Evolutionary conservation across 2,113 vertebrate species (phyloP).

Genomic region (Neoarius graeffei): DNA sequence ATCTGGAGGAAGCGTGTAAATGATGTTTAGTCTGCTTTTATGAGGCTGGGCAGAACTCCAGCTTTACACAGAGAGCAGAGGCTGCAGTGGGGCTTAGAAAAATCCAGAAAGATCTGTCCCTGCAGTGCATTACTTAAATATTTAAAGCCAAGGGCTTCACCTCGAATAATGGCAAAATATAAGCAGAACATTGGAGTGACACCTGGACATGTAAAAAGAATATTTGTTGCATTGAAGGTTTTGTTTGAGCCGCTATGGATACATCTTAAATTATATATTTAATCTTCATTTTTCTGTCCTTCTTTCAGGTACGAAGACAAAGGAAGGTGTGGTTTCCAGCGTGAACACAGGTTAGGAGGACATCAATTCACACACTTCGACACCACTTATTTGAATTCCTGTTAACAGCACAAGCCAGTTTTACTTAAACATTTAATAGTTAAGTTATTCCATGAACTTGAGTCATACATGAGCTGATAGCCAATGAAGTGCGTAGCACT

Average conservation of each 20-base stretch:
- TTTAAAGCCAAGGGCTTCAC: background rate
- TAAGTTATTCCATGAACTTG: no score
- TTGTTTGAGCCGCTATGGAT: background rate
- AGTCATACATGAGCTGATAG: no score
- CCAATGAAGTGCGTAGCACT: no score
- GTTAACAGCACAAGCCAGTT: background rate
- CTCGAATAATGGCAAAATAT: background rate
- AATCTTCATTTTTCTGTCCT: constrained; percentile 21
- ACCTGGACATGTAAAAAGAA: background rate
- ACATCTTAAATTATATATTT: background rate
- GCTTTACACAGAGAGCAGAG: background rate
- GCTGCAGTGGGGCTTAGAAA: background rate
- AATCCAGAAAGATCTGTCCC: background rate
- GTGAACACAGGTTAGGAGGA: constrained; percentile 83
- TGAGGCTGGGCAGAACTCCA: background rate
- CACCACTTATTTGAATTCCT: background rate
- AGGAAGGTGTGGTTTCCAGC: constrained; percentile 87
- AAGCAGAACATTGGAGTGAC: no score
- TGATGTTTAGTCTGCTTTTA: constrained; percentile 2
- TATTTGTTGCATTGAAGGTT: background rate
- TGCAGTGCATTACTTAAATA: background rate
- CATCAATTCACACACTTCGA: background rate
- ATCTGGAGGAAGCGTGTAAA: background rate
- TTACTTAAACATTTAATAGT: background rate
- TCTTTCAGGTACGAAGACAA: constrained; percentile 87